Evolutionary conservation across 2,888 invertebrate species (phyloP).

Genomic region (Abrostola tripartita): DNA sequence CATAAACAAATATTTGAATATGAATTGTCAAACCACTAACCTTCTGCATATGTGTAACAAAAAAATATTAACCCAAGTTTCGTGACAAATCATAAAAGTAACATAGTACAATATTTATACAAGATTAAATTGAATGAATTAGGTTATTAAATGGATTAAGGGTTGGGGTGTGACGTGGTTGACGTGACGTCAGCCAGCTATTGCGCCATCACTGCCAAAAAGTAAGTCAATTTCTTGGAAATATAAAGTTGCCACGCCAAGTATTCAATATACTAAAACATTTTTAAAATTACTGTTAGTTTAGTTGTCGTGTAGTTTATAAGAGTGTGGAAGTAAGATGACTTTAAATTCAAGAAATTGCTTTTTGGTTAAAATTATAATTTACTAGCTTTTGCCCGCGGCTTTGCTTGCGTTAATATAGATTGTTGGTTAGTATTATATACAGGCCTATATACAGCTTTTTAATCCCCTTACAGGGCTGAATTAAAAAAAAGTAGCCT

Average conservation of each 20-base stretch:
- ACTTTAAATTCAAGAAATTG: too few relatives aligned
- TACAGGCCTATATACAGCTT: too few relatives aligned
- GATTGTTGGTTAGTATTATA: too few relatives aligned
- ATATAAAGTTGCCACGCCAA: slow-evolving; percentile 35
- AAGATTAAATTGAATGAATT: slow-evolving; percentile 46
- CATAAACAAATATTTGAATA: too few relatives aligned
- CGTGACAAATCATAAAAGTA: slow-evolving; percentile 10
- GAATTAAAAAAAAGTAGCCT: too few relatives aligned
- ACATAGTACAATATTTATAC: slow-evolving; percentile 14
- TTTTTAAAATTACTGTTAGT: slow-evolving; percentile 30
- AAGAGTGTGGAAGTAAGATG: slow-evolving; percentile 11
- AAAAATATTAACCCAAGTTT: slow-evolving; percentile 4
- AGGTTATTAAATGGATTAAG: slow-evolving; percentile 51
- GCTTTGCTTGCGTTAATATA: too few relatives aligned
- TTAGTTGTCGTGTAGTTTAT: slow-evolving; percentile 10
- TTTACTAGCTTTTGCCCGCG: too few relatives aligned
- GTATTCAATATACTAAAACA: slow-evolving; percentile 32
- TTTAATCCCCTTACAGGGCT: too few relatives aligned
- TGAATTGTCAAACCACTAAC: too few relatives aligned
- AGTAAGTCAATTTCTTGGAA: slow-evolving; percentile 54
- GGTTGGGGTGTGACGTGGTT: slow-evolving; percentile 60
- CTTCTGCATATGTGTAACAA: background rate
- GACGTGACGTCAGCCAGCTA: slow-evolving; percentile 59
- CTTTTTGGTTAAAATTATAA: too few relatives aligned
- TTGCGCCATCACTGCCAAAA: slow-evolving; percentile 56